Evolutionary conservation across 2,113 vertebrate species (phyloP), one percentile per base, ranked within the genome.

Genomic region (Coracopsis vasa): DNA sequence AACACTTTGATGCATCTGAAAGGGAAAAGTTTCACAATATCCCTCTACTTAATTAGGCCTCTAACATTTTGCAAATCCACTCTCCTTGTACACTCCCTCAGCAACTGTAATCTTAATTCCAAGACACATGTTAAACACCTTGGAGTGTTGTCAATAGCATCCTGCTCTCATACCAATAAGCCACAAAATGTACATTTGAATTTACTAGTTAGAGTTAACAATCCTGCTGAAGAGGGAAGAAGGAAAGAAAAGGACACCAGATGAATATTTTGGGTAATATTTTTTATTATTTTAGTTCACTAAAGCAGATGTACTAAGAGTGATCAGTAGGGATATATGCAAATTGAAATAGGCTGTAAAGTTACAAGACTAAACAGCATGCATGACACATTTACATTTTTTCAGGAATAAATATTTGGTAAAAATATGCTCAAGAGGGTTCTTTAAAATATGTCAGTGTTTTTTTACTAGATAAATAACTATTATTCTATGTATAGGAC

Each of bases 401-500:
- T 91, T 86, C 74, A 87, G 91, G 88, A 91, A 92, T 72, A 92
- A 94, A 45, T 92, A 92, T 91, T 88, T 87, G 39, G 41, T 23
- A 88, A 84, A 91, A 84, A 86, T 92, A 80, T 53, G 17, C 77
- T 86, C 88, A 56, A 27, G 39, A 81, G 17, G 4, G 58, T 37
- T 92, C 31, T 94, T 89, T 92, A 86, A 94, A 96, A 95, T 51
- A 86, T n/a, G 15, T 8, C 2, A 2, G 25, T 78, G 33, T 1
- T 74, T 53, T 95, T 95, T 92, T 67, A 54, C 61, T 61, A 67
- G 39, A 56, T 8, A 28, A 88, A 66, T 64, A 80, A 71, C 45
- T 47, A 33, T 74, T 79, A 80, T 16, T 74, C 44, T 71, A 41
- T n/a, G 21, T 61, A 61, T 44, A 71, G 39, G 47, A 84, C 35